These are phyloP conservation scores for Butorides virescens DNA, from an alignment of 2,113 vertebrate genomes.

Conservation along the genomic window DNA sequence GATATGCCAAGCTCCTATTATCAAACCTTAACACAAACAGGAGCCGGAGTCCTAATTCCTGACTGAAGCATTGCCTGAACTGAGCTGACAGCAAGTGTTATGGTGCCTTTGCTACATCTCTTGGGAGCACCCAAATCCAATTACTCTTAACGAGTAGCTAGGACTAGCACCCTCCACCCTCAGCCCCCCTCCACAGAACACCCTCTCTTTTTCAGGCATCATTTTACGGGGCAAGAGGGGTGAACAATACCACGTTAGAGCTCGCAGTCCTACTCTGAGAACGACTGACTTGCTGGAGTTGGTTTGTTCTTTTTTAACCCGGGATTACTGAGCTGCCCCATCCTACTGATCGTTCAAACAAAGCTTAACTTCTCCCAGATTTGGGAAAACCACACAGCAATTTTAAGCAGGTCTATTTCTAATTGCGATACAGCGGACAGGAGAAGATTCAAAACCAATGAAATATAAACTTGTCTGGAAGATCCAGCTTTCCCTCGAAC, in stretches of 20 bases:
- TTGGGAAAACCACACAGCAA: fast-evolving
- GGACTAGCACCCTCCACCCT: neutral
- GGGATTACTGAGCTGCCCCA: neutral
- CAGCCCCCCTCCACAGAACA: neutral
- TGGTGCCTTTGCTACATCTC: fast-evolving
- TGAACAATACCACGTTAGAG: neutral
- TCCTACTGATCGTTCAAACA: neutral
- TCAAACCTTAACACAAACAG: neutral
- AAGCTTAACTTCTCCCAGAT: neutral
- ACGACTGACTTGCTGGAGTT: neutral
- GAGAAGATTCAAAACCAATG: neutral
- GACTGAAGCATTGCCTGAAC: neutral
- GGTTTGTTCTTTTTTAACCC: neutral
- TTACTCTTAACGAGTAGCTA: fast-evolving
- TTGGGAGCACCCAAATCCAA: neutral
- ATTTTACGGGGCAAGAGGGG: neutral
- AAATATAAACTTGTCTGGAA: neutral
- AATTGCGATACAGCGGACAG: too few species aligned
- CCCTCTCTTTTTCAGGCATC: too few species aligned
- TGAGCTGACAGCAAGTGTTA: neutral
- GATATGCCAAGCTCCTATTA: neutral
- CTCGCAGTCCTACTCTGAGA: neutral
- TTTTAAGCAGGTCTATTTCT: neutral
- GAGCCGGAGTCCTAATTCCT: neutral
- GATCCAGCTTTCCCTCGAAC: neutral